Base-by-base conservation (phyloP, 2,797 vertebrate species). In the Poecilia picta region DNA sequence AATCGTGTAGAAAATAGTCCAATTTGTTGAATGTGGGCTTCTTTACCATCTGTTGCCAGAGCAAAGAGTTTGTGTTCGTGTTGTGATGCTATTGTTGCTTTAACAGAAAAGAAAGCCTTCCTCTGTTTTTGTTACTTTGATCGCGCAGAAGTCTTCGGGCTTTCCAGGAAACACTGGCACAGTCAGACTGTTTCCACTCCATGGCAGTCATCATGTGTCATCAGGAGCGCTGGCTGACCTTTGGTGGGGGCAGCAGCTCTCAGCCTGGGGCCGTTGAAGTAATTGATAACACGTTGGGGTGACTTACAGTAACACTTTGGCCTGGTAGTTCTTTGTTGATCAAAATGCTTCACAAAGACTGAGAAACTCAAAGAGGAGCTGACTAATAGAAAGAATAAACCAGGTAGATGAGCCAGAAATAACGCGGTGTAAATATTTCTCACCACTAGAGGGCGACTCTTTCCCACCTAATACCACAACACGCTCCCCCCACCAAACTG, bases 401-500 rank as follows among this genome's bases (percentile, higher is more conserved):
- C 23, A 25, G 39, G 64, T 25, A 70, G 66, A 70, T 13, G 3
- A 41, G 64, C 33, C 33, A 13, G 12, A 25, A 43, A 8, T 6
- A 36, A 0, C 81, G 78, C 45, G 76, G 31, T 71, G 25, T 0
- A 0, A 23, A 5, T 31, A 16, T 59, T 47, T 0, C 0, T 36
- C 0, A 8, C 87, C 91, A 89, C 86, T 73, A 91, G 90, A 89
- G 81, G 90, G 87, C 7, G 89, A 28, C 87, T 43, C 47, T 0
- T n/a, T 1, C 64, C 31, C 74, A 77, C 74, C 71, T 28, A 73
- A 80, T 71, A 15, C 18, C 11, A 49, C 66, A 64, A 6, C 28
- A 39, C 23, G 1, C 18, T 68, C 12, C 76, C 76, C 64, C 49
- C 20, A 5, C 49, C 45, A 20, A 39, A 43, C 25, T 28, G 25